A percentile compares a stretch with the other conserved stretches of the same genome.
These are phyloP conservation scores for Caenorhabditis sp. DNA, from an alignment of 2,888 invertebrate genomes.

Conservation along the genomic window DNA sequence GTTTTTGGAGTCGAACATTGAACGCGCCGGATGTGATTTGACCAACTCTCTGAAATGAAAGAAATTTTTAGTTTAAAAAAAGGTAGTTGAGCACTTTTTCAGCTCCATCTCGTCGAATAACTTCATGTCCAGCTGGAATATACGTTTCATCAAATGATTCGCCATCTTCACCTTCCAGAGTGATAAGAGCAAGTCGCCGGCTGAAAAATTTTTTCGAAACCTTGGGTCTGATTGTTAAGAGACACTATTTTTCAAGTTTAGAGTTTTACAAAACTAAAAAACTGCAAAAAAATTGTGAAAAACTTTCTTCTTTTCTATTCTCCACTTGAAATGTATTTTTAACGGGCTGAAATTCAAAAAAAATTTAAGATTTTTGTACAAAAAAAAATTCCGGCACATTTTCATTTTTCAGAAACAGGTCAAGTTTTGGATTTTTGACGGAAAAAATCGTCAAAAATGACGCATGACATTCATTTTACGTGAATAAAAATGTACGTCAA, in stretches of 20 bases:
- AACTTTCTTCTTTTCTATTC: too few relatives aligned
- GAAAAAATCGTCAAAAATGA: too few relatives aligned
- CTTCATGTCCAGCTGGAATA: constrained; percentile 53
- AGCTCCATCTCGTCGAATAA: constrained; percentile 50
- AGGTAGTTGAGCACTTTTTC: constrained; percentile 54
- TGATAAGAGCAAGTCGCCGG: constrained; percentile 48
- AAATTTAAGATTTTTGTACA: too few relatives aligned
- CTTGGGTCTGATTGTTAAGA: neutral
- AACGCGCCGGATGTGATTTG: constrained; percentile 73
- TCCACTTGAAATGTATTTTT: too few relatives aligned
- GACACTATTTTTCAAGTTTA: neutral
- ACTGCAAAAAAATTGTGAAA: too few relatives aligned
- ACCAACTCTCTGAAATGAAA: constrained; percentile 71
- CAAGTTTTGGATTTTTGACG: too few relatives aligned
- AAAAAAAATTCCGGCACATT: constrained; percentile 7
- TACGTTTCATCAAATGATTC: constrained; percentile 35
- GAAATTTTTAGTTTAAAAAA: neutral
- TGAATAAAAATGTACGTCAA: too few relatives aligned
- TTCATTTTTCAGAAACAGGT: constrained; percentile 2
- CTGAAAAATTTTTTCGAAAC: constrained; percentile 19
- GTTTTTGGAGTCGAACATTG: constrained; percentile 70
- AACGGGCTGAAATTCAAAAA: too few relatives aligned
- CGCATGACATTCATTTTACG: too few relatives aligned
- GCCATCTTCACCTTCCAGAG: constrained; percentile 46
- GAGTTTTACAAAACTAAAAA: too few relatives aligned